Conservation (phyloP, 2,888 invertebrate genomes). For the Thera obeliscata region DNA sequence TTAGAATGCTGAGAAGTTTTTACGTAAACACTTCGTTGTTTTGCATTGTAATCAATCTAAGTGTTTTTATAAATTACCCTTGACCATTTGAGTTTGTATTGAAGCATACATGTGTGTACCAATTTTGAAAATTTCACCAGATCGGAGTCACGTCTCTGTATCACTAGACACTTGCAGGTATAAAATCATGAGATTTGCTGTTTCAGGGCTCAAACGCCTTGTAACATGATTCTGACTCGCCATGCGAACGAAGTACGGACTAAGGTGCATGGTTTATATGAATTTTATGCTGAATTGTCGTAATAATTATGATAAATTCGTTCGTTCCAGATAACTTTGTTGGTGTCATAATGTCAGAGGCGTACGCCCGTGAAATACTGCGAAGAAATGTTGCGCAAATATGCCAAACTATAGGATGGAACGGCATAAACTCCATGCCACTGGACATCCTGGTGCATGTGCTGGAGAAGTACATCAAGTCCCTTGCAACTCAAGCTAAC, state of each 20-base stretch:
- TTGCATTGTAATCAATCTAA: slow-evolving; percentile 75
- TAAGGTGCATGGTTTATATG: slow-evolving; percentile 55
- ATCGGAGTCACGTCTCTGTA: slow-evolving; percentile 81
- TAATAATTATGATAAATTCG: slow-evolving; percentile 68
- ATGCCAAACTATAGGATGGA: slow-evolving; percentile 97
- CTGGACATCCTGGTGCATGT: slow-evolving; percentile 95
- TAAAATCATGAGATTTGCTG: slow-evolving; percentile 80
- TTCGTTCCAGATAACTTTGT: slow-evolving; percentile 84
- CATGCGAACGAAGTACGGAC: slow-evolving; percentile 53
- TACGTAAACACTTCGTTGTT: slow-evolving; percentile 84
- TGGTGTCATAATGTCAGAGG: slow-evolving; percentile 86
- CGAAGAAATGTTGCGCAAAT: slow-evolving; percentile 95
- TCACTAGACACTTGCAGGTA: slow-evolving; percentile 84
- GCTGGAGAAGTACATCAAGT: slow-evolving; percentile 91
- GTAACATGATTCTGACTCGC: slow-evolving; percentile 57
- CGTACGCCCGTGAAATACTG: slow-evolving; percentile 90
- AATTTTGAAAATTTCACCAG: slow-evolving; percentile 74
- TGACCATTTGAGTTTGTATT: slow-evolving; percentile 68
- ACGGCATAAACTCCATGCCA: slow-evolving; percentile 93
- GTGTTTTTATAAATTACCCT: slow-evolving; percentile 76
- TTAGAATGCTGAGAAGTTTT: slow-evolving; percentile 85
- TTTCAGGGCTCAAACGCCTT: slow-evolving; percentile 68
- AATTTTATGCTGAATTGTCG: slow-evolving; percentile 53
- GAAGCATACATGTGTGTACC: slow-evolving; percentile 81
- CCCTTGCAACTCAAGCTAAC: slow-evolving; percentile 90